Conservation (phyloP, 2,113 vertebrate species). For the Phrynosoma blainvillii region DNA sequence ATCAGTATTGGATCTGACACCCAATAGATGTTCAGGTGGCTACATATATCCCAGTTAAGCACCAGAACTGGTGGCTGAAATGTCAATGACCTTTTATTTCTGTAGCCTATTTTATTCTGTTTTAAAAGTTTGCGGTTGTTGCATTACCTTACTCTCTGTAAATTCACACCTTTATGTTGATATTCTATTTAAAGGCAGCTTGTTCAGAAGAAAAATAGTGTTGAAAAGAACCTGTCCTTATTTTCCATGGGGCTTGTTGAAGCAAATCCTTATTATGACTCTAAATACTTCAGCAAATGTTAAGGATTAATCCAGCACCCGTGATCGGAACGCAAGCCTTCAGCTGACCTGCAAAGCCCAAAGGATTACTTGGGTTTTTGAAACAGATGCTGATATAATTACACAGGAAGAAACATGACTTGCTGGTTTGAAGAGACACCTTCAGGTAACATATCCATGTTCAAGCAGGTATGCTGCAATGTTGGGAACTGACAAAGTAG, state of each 20-base stretch:
- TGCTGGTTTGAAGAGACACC: slow-evolving; percentile 42
- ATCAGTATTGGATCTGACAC: not conserved
- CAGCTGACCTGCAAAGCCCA: slow-evolving; percentile 48
- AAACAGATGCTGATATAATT: slow-evolving; percentile 55
- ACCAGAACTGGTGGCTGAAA: not conserved
- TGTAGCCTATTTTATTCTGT: not conserved
- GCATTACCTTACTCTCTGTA: not conserved
- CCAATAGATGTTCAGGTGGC: not conserved
- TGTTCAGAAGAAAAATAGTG: slow-evolving; percentile 25
- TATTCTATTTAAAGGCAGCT: slow-evolving; percentile 8
- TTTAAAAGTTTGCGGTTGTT: not conserved
- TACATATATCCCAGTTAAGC: not conserved
- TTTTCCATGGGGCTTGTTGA: slow-evolving; percentile 42
- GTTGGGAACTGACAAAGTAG: slow-evolving; percentile 40
- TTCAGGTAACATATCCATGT: slow-evolving; percentile 37
- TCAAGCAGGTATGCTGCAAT: slow-evolving; percentile 33
- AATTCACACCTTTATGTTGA: not conserved
- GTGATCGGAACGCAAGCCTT: slow-evolving; percentile 22
- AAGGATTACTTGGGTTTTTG: slow-evolving; percentile 52
- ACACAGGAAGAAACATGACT: slow-evolving; percentile 53
- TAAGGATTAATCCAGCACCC: slow-evolving; percentile 47
- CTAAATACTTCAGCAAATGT: slow-evolving; percentile 55
- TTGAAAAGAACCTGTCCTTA: not conserved
- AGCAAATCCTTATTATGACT: slow-evolving; percentile 52
- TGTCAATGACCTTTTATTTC: not conserved